phyloP scores from a whole-genome alignment of 2,888 invertebrate species.

The Oxytorus armatus region DNA sequence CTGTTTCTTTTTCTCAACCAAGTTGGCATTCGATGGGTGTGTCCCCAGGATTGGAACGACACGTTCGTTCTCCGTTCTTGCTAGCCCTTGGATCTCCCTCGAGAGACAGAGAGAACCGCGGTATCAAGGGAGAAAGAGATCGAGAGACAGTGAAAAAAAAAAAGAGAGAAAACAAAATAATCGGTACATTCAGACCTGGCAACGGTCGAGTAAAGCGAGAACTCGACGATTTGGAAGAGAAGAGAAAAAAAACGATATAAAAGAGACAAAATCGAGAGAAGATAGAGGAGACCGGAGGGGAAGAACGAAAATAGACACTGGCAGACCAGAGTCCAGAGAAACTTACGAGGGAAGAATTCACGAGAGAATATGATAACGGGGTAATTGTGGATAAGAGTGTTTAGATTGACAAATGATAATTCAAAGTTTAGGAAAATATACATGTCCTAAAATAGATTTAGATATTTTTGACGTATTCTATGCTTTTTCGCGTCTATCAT shows the following conservation, averaged over 20 bases:
- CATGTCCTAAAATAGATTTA: neutral
- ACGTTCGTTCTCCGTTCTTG: constrained; percentile 63
- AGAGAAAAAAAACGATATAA: constrained; percentile 15
- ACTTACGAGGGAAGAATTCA: neutral
- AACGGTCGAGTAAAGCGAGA: constrained; percentile 53
- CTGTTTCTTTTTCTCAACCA: constrained; percentile 34
- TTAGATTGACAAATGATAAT: neutral
- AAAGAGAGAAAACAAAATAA: constrained; percentile 15
- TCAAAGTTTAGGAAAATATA: neutral
- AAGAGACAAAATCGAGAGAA: constrained; percentile 32
- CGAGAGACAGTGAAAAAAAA: constrained; percentile 20
- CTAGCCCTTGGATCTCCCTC: constrained; percentile 60
- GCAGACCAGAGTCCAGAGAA: constrained; percentile 16
- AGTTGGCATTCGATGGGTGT: constrained; percentile 71
- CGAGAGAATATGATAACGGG: constrained; percentile 36
- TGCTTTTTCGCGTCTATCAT: neutral
- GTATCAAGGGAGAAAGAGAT: constrained; percentile 28
- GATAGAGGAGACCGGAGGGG: constrained; percentile 18
- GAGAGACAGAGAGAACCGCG: constrained; percentile 23
- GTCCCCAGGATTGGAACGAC: constrained; percentile 65
- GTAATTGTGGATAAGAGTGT: constrained; percentile 25
- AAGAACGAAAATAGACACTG: constrained; percentile 8
- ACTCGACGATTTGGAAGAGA: constrained; percentile 43
- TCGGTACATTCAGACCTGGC: constrained; percentile 51
- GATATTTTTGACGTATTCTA: neutral